A percentile compares a stretch with the other conserved stretches of the same genome.
These are phyloP conservation scores for Myotis myotis DNA, from an alignment of 2,797 vertebrate species.

Conservation along the genomic window DNA sequence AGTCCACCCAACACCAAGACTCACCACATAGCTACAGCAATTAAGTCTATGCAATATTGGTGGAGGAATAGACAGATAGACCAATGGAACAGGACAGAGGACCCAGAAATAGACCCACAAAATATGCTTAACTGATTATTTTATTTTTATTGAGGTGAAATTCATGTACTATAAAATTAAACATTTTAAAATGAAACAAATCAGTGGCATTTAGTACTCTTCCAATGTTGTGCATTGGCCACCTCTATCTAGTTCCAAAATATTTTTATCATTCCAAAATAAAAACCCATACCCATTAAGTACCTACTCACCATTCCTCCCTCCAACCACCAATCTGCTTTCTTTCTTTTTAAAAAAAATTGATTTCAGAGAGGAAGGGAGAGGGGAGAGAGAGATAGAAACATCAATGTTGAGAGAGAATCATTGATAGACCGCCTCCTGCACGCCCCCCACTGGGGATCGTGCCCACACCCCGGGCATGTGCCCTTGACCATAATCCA, in stretches of 20 bases:
- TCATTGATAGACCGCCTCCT: too few relatives aligned
- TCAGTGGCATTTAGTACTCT: neutral
- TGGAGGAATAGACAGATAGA: neutral
- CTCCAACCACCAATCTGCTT: neutral
- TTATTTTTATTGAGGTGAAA: neutral
- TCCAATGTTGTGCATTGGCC: neutral
- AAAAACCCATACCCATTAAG: neutral
- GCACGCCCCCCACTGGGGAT: too few relatives aligned
- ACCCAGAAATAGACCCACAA: neutral
- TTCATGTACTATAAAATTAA: neutral
- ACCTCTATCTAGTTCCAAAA: neutral
- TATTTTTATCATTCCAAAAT: neutral
- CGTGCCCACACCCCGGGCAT: too few relatives aligned
- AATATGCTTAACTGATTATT: neutral
- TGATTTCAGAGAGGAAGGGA: too few relatives aligned
- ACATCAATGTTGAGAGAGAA: too few relatives aligned
- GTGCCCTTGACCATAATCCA: too few relatives aligned
- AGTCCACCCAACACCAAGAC: neutral
- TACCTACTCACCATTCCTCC: neutral
- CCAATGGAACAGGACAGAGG: neutral
- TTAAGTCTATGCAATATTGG: neutral
- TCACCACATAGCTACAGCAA: neutral
- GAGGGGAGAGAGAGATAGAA: too few relatives aligned
- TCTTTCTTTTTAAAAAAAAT: neutral
- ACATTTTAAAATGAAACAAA: neutral